phyloP scores from a whole-genome alignment of 2,888 invertebrate genomes.

The Erebia ligea region DNA sequence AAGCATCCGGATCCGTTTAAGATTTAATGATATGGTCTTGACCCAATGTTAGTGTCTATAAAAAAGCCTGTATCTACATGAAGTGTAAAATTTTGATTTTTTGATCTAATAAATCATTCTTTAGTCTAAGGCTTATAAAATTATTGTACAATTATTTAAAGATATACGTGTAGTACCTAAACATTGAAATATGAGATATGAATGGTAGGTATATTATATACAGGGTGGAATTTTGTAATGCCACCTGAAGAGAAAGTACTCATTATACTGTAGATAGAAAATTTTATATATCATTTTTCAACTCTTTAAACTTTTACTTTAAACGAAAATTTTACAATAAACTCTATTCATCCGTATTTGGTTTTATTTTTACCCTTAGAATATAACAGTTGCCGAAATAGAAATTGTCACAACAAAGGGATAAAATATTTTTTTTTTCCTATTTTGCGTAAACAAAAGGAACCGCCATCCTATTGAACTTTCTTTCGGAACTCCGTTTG shows the following conservation, averaged over 20 bases:
- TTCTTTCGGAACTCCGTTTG: slow-evolving; percentile 39
- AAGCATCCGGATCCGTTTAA: slow-evolving; percentile 12
- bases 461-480: slow-evolving; percentile 31
- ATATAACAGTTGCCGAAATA: slow-evolving; percentile 12
- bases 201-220: too few relatives aligned
- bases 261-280: too few relatives aligned
- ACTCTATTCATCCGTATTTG: neutral
- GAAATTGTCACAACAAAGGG: slow-evolving; percentile 10
- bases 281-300: too few relatives aligned
- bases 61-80: too few relatives aligned
- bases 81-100: too few relatives aligned
- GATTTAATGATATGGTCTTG: neutral
- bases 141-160: too few relatives aligned
- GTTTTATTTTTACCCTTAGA: slow-evolving; percentile 2
- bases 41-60: neutral
- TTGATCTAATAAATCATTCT: too few relatives aligned
- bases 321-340: neutral
- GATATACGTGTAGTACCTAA: neutral
- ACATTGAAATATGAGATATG: neutral
- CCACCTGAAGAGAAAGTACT: too few relatives aligned
- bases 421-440: neutral
- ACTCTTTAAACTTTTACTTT: neutral
- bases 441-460: slow-evolving; percentile 31
- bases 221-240: too few relatives aligned
- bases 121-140: too few relatives aligned